Base-by-base conservation (phyloP, 2,113 vertebrate species). In the Taxidea taxus region DNA sequence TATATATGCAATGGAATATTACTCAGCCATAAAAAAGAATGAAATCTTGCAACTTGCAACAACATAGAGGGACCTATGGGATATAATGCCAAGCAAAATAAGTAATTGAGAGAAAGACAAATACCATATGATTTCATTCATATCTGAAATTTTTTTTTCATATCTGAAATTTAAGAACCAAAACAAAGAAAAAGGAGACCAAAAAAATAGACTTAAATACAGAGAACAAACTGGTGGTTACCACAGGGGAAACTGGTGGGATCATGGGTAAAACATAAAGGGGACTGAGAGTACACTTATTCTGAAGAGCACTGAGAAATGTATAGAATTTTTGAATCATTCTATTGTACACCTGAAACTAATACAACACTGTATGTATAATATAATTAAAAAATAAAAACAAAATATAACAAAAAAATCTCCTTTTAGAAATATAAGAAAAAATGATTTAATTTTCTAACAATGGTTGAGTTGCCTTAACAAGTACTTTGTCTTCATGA, bases 381-480 rank as follows among this genome's bases (percentile, higher is more conserved):
- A 6, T 74, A 13, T 42, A 15, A 39, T 44, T 74, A 42, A 62
- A 62, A 62, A 62, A 27, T 29, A 62, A 62, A 62, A 29, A 13
- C 29, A 74, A 74, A 44, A 72, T 21, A 72, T 39, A 72, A 39
- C 10, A 42, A 42, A 87, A 87, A 68, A 93, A 68, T 18, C 34
- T 93, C 68, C 49, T 62, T 84, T 84, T 49, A 84, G 2, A 93
- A 72, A 86, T 44, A 16, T 1, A 49, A 78, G 11, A n/a, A 31
- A 91, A 93, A 93, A 64, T 60, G 37, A 95, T 37, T 87, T 90
- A 31, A 88, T 54, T 82, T 72, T 72, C 75, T 75, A 86, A 56
- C 3, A 64, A 8, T 42, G 16, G 37, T 56, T 75, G 87, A 85
- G 49, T 70, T 84, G 42, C 8, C n/a, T 62, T 80, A 91, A 91